Percentiles rank a stretch among this genome's conserved stretches.
Evolutionary conservation across 2,113 vertebrate species (phyloP).

Genomic region (Scophthalmus maximus): DNA sequence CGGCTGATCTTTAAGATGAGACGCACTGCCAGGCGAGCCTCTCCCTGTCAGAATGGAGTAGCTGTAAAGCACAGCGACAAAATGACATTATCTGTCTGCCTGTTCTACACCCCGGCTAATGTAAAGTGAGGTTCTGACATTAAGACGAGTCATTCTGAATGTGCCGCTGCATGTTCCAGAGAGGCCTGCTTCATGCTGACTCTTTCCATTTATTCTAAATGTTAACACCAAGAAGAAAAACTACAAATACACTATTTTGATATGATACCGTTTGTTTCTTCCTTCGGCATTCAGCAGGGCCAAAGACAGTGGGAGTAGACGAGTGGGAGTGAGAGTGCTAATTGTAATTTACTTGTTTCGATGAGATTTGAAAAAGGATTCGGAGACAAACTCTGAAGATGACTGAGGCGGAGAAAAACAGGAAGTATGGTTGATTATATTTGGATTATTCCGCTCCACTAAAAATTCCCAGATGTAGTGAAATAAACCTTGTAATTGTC

Average conservation of each 20-base stretch:
- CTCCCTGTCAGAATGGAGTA: constrained; percentile 63
- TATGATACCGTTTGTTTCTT: constrained; percentile 17
- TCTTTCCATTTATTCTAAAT: constrained; percentile 66
- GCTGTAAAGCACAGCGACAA: constrained; percentile 66
- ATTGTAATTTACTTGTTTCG: neutral
- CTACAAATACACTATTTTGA: constrained; percentile 24
- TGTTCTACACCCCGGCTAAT: constrained; percentile 75
- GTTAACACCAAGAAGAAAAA: constrained; percentile 48
- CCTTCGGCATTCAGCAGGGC: neutral
- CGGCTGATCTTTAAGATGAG: constrained; percentile 79
- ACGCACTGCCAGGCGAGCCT: constrained; percentile 59
- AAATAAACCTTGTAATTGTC: constrained; percentile 18
- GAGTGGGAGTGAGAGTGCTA: constrained; percentile 1
- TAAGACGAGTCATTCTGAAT: constrained; percentile 76
- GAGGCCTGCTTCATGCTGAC: constrained; percentile 56
- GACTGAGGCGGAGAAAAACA: neutral
- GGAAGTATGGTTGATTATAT: neutral
- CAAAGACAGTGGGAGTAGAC: neutral
- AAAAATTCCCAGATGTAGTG: neutral
- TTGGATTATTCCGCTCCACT: neutral
- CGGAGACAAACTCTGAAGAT: neutral
- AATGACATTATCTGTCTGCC: constrained; percentile 80
- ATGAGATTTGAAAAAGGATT: neutral
- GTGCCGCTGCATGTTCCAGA: constrained; percentile 43
- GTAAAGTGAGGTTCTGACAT: constrained; percentile 82